A percentile compares a stretch with the other conserved stretches of the same genome.
Conservation (phyloP, 1,140 invertebrate species). For the Nasonia longicornis region DNA sequence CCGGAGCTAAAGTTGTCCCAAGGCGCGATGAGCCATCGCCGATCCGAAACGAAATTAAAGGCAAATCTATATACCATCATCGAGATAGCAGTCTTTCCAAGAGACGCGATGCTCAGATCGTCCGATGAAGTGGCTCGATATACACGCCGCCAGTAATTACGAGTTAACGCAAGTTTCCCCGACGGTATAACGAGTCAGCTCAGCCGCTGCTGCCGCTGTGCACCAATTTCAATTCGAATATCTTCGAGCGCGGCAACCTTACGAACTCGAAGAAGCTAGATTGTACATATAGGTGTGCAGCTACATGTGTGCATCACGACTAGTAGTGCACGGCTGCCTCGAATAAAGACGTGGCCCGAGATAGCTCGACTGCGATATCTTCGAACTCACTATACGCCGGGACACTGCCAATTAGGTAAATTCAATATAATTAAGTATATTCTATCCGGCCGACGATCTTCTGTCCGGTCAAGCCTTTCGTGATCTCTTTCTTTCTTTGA, state of each 20-base stretch:
- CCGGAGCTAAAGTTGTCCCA: not conserved
- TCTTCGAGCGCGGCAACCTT: conserved; percentile 16
- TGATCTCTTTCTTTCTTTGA: conserved; percentile 37
- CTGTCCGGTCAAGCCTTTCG: conserved; percentile 37
- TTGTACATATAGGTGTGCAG: not conserved
- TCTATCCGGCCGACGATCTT: conserved; percentile 50
- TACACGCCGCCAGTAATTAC: conserved; percentile 45
- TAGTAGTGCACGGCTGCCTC: not conserved
- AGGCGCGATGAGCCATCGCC: not conserved
- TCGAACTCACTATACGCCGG: conserved; percentile 12
- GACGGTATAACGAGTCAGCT: conserved; percentile 21
- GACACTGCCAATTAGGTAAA: conserved; percentile 55
- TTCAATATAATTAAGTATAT: conserved; percentile 59
- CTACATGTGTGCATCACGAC: not conserved
- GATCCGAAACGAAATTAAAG: conserved; percentile 19
- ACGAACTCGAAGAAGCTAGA: not conserved
- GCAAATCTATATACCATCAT: not conserved
- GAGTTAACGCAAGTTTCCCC: conserved; percentile 46
- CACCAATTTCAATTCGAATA: conserved; percentile 52
- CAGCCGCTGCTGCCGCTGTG: conserved; percentile 14
- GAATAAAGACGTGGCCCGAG: conserved; percentile 52
- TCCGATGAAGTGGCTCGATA: conserved; percentile 40
- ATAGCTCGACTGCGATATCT: conserved; percentile 50
- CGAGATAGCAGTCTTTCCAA: conserved; percentile 1
- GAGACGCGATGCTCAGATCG: conserved; percentile 1